Conservation (phyloP, 30 jellyfish, hydroid and myxozoan species). For the Clytia hemisphaerica region DNA sequence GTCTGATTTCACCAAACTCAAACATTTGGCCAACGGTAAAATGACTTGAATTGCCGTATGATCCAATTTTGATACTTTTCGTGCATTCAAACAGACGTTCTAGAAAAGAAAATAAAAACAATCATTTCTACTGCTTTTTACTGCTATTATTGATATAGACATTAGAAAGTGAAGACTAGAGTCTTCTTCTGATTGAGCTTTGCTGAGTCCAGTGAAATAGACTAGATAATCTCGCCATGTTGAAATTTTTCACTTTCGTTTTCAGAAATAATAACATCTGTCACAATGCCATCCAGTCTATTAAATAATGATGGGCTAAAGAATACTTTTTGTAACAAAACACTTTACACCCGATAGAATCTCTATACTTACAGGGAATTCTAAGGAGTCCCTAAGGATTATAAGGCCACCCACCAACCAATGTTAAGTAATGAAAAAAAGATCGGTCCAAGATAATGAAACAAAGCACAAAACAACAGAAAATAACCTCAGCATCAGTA, state of each 20-base stretch:
- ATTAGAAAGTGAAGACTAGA: not conserved
- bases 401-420: not conserved
- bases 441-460: too few species aligned
- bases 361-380: not conserved
- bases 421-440: too few species aligned
- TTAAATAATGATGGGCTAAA: too few species aligned
- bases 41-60: conserved; percentile 81
- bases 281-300: too few species aligned
- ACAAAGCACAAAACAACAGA: too few species aligned
- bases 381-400: not conserved
- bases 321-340: too few species aligned
- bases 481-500: conserved; percentile 77
- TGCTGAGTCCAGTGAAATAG: too few species aligned
- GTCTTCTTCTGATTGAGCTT: too few species aligned
- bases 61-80: conserved; percentile 49
- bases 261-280: too few species aligned
- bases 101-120: conserved; percentile 3
- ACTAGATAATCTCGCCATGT: not conserved
- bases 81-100: conserved; percentile 64
- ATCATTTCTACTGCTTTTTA: too few species aligned
- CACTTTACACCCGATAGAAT: too few species aligned
- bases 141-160: not conserved
- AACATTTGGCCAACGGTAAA: conserved; percentile 73
- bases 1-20: conserved; percentile 63
- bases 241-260: too few species aligned